Percentiles rank a stretch among this genome's conserved stretches.
These are phyloP conservation scores for Scaptodrosophila lebanonensis DNA, from an alignment of 1,140 invertebrate genomes.

Conservation along the genomic window DNA sequence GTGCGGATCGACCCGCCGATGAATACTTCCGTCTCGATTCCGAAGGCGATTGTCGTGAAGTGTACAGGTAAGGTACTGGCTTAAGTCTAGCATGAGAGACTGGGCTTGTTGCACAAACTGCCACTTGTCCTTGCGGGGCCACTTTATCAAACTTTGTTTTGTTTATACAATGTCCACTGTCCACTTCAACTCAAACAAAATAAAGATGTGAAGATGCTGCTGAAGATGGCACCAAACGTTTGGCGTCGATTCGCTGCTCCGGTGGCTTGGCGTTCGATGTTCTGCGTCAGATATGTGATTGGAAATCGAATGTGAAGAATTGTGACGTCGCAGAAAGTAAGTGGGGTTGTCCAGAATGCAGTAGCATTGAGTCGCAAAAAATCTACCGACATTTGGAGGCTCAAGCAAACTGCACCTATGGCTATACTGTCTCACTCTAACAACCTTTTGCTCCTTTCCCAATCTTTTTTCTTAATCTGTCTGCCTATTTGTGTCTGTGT, in stretches of 20 bases:
- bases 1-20: slow-evolving; percentile 89
- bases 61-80: slow-evolving; percentile 85
- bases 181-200: slow-evolving; percentile 19
- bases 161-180: slow-evolving; percentile 10
- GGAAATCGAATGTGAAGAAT: slow-evolving; percentile 97
- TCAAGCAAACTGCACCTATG: slow-evolving; percentile 21
- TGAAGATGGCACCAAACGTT: slow-evolving; percentile 88
- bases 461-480: slow-evolving; percentile 41
- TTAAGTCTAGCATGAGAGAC: background rate
- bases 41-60: slow-evolving; percentile 92
- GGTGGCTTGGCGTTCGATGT: slow-evolving; percentile 95
- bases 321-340: slow-evolving; percentile 95
- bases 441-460: slow-evolving; percentile 23
- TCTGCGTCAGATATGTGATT: slow-evolving; percentile 95
- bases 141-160: slow-evolving; percentile 21
- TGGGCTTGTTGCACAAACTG: background rate
- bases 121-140: slow-evolving; percentile 20
- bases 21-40: slow-evolving; percentile 92
- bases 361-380: slow-evolving; percentile 1
- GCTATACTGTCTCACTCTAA: slow-evolving; percentile 10
- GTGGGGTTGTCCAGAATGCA: slow-evolving; percentile 76
- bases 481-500: slow-evolving; percentile 31
- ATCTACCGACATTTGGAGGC: slow-evolving; percentile 38
- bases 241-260: slow-evolving; percentile 92
- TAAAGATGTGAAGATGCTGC: slow-evolving; percentile 92